Base-by-base conservation (phyloP, 2,797 vertebrate genomes). In the Falco berigora region DNA sequence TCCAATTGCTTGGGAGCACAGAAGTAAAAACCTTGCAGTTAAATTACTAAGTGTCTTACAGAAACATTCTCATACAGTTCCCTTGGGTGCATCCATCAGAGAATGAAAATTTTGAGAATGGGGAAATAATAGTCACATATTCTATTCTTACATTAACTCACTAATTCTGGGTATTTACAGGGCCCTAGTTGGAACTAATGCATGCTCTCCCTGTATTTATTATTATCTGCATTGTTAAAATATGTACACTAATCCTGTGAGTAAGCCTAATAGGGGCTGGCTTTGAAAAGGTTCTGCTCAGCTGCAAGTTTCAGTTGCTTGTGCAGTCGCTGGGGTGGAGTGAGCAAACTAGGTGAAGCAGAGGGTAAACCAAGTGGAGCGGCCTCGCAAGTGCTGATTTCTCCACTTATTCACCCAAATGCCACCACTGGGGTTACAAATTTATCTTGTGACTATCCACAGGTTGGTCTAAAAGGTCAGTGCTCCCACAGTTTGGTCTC, bases 11-110 rank as follows among this genome's bases (percentile, higher is more conserved):
- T 61, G 80, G 80, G 74, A 94, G 68, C 79, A 28, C 49, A 85
- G 62, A 49, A 63, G 58, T 76, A 79, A 72, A 90, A 66, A 38
- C 32, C 72, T 82, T 7, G 8, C 68, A 77, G 88, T 22, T 50
- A 86, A 88, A 93, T 96, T 90, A 34, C 78, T 32, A 14, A 83
- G 52, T 10, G 38, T 84, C 92, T 88, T 61, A 64, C 22, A 49
- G 90, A 95, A 82, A 69, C 49, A 50, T 52, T 75, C 86, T 58
- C 78, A 81, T 64, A 59, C 4, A 4, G 79, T 68, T 93, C 93
- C 93, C 90, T 46, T 78, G 94, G 85, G 93, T 87, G 59, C 81
- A 94, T 71, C 81, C 64, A 67, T 94, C 81, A 76, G 58, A 83
- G 85, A 42, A 46, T 14, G 56, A 86, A 84, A 56, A 82, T 86